These are phyloP conservation scores for Oryzias curvinotus DNA, from an alignment of 2,113 vertebrate genomes.

Conservation along the genomic window DNA sequence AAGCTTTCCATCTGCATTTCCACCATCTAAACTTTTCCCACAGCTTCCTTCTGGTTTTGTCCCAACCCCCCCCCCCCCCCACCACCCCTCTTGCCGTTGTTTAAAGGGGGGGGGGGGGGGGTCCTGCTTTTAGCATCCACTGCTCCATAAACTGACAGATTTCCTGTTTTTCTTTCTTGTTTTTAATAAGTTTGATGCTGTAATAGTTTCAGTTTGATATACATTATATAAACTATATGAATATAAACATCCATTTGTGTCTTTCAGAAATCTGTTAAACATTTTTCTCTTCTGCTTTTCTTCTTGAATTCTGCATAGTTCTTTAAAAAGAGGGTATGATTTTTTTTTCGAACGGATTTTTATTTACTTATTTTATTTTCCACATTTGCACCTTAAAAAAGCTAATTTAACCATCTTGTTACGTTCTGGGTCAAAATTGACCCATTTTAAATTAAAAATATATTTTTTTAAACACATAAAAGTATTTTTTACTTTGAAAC, in stretches of 20 bases:
- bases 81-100: not conserved
- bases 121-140: constrained; percentile 57
- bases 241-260: constrained; percentile 75
- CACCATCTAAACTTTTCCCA: constrained; percentile 1
- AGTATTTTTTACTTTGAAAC: too few relatives aligned
- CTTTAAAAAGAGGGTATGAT: not conserved
- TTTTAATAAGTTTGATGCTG: constrained; percentile 77
- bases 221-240: constrained; percentile 81
- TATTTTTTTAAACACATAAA: too few relatives aligned
- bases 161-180: constrained; percentile 46
- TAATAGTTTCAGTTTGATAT: constrained; percentile 83
- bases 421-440: too few relatives aligned
- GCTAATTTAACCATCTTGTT: too few relatives aligned
- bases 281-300: not conserved
- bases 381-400: too few relatives aligned
- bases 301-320: not conserved
- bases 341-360: constrained; percentile 1
- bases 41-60: not conserved
- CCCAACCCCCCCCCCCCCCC: constrained; percentile 1
- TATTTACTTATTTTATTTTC: constrained; percentile 5
- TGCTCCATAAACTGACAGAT: constrained; percentile 46
- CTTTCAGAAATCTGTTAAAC: constrained; percentile 58
- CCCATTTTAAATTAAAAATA: too few relatives aligned
- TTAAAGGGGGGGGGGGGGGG: too few relatives aligned
- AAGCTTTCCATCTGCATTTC: constrained; percentile 48